These are phyloP conservation scores for Anorthoa munda DNA, from an alignment of 2,888 invertebrate genomes.

Conservation along the genomic window DNA sequence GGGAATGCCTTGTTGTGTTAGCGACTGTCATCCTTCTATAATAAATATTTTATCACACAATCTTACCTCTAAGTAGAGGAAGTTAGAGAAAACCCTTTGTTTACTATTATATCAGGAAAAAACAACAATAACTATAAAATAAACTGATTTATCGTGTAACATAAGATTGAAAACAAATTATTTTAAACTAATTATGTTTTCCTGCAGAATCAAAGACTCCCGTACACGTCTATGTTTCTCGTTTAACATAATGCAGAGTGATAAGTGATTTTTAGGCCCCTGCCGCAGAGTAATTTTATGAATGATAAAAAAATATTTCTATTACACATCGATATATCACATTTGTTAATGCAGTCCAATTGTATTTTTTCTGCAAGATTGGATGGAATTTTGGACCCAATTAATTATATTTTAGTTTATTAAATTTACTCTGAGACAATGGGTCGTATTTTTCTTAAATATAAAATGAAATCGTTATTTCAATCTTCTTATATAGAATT, in stretches of 20 bases:
- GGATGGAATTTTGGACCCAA: constrained; percentile 91
- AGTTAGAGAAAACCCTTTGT: constrained; percentile 74
- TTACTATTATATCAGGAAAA: constrained; percentile 62
- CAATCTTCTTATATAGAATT: constrained; percentile 82
- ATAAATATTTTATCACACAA: constrained; percentile 88
- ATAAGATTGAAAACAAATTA: constrained; percentile 69
- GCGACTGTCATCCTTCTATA: constrained; percentile 89
- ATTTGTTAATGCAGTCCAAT: constrained; percentile 85
- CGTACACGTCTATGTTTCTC: constrained; percentile 89
- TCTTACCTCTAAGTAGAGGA: constrained; percentile 78
- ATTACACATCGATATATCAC: constrained; percentile 84
- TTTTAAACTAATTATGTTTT: constrained; percentile 88
- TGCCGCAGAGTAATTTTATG: constrained; percentile 85
- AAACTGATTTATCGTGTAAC: constrained; percentile 67
- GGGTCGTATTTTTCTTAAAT: constrained; percentile 76
- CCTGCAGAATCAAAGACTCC: constrained; percentile 89
- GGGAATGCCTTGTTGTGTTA: constrained; percentile 89
- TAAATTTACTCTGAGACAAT: constrained; percentile 85
- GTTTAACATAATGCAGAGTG: constrained; percentile 69
- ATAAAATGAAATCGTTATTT: constrained; percentile 79
- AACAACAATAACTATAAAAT: constrained; percentile 68
- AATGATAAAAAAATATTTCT: constrained; percentile 83
- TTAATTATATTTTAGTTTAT: constrained; percentile 82
- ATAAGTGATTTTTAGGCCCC: constrained; percentile 78
- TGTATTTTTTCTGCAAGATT: constrained; percentile 83